A percentile compares a stretch with the other conserved stretches of the same genome.
Evolutionary conservation across 2,113 vertebrate species (phyloP).

Genomic region (Xyliphius kryptos): DNA sequence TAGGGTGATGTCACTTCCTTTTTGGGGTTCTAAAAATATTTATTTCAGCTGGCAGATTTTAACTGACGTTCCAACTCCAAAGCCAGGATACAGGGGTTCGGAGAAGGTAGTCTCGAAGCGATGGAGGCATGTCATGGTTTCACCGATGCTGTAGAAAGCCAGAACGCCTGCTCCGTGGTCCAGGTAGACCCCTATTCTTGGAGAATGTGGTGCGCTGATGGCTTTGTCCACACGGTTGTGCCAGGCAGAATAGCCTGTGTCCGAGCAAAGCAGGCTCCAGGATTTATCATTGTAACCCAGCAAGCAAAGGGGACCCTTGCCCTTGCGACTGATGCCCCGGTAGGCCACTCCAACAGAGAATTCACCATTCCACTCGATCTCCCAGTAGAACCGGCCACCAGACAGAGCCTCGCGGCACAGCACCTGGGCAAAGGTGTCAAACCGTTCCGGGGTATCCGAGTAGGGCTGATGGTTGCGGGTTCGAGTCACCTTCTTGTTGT

Average conservation of each 20-base stretch:
- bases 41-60: constrained; percentile 70
- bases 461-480: constrained; percentile 63
- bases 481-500: constrained; percentile 62
- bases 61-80: constrained; percentile 79
- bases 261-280: constrained; percentile 85
- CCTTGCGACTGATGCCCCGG: constrained; percentile 61
- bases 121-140: constrained; percentile 65
- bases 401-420: constrained; percentile 71
- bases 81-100: constrained; percentile 75
- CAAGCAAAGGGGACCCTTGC: constrained; percentile 72
- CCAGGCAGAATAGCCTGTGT: constrained; percentile 82
- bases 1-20: no score
- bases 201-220: constrained; percentile 64
- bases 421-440: constrained; percentile 83
- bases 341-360: constrained; percentile 85
- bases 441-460: constrained; percentile 60
- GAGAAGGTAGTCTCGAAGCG: constrained; percentile 75
- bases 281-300: constrained; percentile 84
- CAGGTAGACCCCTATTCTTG: constrained; percentile 77
- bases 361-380: constrained; percentile 74
- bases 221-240: constrained; percentile 69
- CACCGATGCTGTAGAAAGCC: constrained; percentile 80
- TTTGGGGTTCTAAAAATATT: no score
- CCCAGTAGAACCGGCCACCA: constrained; percentile 84
- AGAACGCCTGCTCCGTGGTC: constrained; percentile 72